Evolutionary conservation across 2,113 vertebrate species (phyloP).

Genomic region (Choloepus hoffmanni): DNA sequence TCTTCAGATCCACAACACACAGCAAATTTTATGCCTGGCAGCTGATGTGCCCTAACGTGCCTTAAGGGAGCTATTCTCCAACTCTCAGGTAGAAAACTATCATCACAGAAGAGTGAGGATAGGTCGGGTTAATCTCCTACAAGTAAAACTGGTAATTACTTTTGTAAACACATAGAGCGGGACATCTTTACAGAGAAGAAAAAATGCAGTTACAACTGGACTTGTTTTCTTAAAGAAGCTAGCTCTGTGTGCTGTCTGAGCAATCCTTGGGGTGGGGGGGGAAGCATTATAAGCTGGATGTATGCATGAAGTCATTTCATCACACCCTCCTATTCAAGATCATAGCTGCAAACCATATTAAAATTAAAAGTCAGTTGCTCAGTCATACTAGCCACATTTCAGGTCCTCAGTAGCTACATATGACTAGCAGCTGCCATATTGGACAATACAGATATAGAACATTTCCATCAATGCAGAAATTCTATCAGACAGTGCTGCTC

Average conservation of each 20-base stretch:
- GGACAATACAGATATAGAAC: neutral
- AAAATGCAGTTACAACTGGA: neutral
- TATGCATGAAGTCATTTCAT: neutral
- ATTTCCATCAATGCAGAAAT: neutral
- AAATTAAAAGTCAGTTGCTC: neutral
- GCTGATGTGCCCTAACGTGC: slow-evolving; percentile 43
- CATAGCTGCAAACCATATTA: neutral
- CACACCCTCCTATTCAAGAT: neutral
- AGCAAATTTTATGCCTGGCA: slow-evolving; percentile 62
- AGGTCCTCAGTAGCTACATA: neutral
- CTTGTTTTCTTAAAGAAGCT: neutral
- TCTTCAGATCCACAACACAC: slow-evolving; percentile 61
- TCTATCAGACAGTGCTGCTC: neutral
- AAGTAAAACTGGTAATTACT: slow-evolving; percentile 45
- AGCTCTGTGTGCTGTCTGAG: neutral
- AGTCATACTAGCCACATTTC: neutral
- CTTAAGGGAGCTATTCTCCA: slow-evolving; percentile 73
- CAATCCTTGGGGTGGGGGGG: too few species aligned
- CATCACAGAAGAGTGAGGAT: neutral
- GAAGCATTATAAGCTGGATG: neutral
- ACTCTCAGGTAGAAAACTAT: slow-evolving; percentile 58
- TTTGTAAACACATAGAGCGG: slow-evolving; percentile 41
- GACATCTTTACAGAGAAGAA: slow-evolving; percentile 27
- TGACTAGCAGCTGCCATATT: neutral
- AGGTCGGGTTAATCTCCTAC: slow-evolving; percentile 54